Evolutionary conservation across 92 coral and sea anemone species (phyloP).

Genomic region (Anthopleura xanthogrammica): DNA sequence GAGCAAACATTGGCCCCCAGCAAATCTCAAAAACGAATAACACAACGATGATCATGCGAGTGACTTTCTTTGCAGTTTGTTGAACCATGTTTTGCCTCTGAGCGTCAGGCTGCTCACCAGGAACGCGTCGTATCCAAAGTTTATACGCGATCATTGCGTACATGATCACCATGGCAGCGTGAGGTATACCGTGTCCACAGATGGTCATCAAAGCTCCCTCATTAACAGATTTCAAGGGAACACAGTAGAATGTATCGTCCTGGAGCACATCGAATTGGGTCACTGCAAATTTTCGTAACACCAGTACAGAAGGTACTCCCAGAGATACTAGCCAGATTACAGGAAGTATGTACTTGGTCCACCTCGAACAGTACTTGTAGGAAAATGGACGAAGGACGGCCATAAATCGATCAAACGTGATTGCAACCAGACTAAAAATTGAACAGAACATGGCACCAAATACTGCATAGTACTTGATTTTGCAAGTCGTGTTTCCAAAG

Average conservation of each 20-base stretch:
- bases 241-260: not conserved
- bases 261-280: not conserved
- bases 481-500: not conserved
- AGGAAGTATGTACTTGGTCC: slow-evolving; percentile 28
- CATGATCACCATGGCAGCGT: slow-evolving; percentile 27
- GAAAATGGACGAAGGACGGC: slow-evolving; percentile 25
- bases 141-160: slow-evolving; percentile 28
- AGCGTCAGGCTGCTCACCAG: slow-evolving; percentile 22
- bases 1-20: slow-evolving; percentile 25
- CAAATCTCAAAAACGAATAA: slow-evolving; percentile 12
- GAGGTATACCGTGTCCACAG: slow-evolving; percentile 23
- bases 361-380: slow-evolving; percentile 13
- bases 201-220: not conserved
- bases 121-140: slow-evolving; percentile 37
- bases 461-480: not conserved
- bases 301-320: slow-evolving; percentile 12
- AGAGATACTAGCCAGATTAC: slow-evolving; percentile 27
- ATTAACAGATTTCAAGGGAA: not conserved
- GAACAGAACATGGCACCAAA: slow-evolving; percentile 5
- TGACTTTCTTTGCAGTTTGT: slow-evolving; percentile 21
- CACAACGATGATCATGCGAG: slow-evolving; percentile 17
- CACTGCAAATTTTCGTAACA: not conserved
- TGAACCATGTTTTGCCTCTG: not conserved
- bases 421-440: slow-evolving; percentile 22
- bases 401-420: slow-evolving; percentile 30